Evolutionary conservation across 2,113 vertebrate genomes (phyloP).

Genomic region (Datnioides undecimradiatus): DNA sequence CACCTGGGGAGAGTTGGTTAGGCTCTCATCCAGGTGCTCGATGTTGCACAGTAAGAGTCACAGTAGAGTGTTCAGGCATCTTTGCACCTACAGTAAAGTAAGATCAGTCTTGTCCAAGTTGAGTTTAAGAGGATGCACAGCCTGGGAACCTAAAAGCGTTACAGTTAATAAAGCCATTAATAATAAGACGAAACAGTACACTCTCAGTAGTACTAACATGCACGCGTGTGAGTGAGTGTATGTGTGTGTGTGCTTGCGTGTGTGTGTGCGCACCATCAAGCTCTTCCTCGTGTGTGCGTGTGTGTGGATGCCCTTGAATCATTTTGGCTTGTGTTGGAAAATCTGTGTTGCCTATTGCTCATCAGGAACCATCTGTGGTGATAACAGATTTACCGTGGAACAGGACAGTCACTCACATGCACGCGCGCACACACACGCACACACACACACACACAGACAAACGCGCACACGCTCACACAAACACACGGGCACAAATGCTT

Average conservation of each 20-base stretch:
- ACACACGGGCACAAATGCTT: not conserved
- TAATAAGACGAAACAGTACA: not conserved
- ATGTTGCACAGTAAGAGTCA: not conserved
- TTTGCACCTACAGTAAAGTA: not conserved
- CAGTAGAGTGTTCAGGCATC: not conserved
- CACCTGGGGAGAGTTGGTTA: too few relatives aligned
- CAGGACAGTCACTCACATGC: constrained; percentile 4
- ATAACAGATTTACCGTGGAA: constrained; percentile 78
- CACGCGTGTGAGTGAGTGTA: constrained; percentile 23
- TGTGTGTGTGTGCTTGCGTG: constrained; percentile 19
- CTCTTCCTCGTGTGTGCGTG: constrained; percentile 34
- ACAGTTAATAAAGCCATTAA: not conserved
- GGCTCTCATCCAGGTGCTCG: too few relatives aligned
- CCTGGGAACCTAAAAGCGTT: not conserved
- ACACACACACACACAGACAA: constrained; percentile 30
- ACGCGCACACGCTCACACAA: constrained; percentile 17
- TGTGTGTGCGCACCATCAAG: constrained; percentile 2
- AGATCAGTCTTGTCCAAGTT: too few relatives aligned
- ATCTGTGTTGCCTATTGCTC: constrained; percentile 59
- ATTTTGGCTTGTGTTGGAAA: constrained; percentile 64
- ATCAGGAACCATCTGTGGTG: constrained; percentile 83
- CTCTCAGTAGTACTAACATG: not conserved
- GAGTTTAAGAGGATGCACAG: not conserved
- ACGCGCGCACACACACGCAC: constrained; percentile 18
- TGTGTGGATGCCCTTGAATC: constrained; percentile 51